A percentile compares a stretch with the other conserved stretches of the same genome.
Evolutionary conservation across 2,113 vertebrate species (phyloP).

Genomic region (Mionectes macconnelli): DNA sequence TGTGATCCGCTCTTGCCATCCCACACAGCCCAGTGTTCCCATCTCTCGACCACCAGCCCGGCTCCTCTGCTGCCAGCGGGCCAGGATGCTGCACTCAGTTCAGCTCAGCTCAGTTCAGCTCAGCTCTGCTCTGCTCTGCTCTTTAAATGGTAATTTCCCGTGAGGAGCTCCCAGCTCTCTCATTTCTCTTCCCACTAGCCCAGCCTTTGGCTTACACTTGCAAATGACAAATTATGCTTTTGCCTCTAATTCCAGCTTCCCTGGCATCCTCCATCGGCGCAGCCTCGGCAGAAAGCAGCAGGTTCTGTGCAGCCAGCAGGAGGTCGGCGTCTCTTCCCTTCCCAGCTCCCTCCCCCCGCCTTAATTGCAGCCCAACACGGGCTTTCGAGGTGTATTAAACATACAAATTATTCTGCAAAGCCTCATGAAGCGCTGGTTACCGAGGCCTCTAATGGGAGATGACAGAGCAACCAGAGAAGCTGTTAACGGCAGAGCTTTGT

Average conservation of each 20-base stretch:
- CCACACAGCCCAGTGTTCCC: fast-evolving
- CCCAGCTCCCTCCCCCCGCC: constrained; percentile 30
- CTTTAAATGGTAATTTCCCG: neutral
- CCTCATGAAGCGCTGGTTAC: constrained; percentile 57
- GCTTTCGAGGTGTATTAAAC: constrained; percentile 64
- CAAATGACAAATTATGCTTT: constrained; percentile 36
- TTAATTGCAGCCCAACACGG: constrained; percentile 60
- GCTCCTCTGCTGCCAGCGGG: fast-evolving
- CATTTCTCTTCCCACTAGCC: constrained; percentile 10
- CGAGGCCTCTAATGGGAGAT: constrained; percentile 54
- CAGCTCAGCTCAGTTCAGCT: neutral
- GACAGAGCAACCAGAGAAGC: constrained; percentile 42
- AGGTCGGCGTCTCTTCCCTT: constrained; percentile 28
- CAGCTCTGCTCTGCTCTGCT: neutral
- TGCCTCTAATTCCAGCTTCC: constrained; percentile 43
- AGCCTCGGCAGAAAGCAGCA: constrained; percentile 23
- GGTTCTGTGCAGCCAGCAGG: constrained; percentile 25
- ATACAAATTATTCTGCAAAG: constrained; percentile 67
- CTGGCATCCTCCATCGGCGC: constrained; percentile 7
- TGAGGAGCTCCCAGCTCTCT: neutral
- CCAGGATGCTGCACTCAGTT: neutral
- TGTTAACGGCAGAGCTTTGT: constrained; percentile 9
- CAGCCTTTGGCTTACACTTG: neutral
- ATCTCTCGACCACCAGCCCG: neutral
- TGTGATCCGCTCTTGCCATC: neutral